Base-by-base conservation (phyloP, 2,113 vertebrate genomes). In the Atherinomorus stipes region DNA sequence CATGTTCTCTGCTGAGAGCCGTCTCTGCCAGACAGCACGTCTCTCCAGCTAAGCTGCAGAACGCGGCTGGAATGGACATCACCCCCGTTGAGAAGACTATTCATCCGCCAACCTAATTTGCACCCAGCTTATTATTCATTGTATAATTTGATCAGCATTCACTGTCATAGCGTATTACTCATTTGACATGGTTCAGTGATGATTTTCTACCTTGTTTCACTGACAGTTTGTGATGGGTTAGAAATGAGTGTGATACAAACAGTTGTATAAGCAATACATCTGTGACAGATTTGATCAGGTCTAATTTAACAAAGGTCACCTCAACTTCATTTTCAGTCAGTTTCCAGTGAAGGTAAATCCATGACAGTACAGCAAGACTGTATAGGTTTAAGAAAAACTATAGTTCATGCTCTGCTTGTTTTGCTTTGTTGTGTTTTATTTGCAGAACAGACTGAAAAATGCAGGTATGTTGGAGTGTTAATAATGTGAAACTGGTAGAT, bases 11-110 rank as follows among this genome's bases (percentile, higher is more conserved):
- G 61, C 86, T 87, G 80, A 83, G 83, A 83, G 78, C 82, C 71
- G 67, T 86, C 91, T 85, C 70, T 52, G 50, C 59, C 85, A 85
- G 81, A 80, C 81, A 76, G 40, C 80, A 78, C 78, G 86, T 79
- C 79, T 77, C 60, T 64, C 61, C 78, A 64, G 68, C 79, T 37
- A 74, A 80, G 73, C 81, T 85, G 69, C 40, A 9, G 28, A 79
- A 59, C 18, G 25, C 58, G 34, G 49, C 77, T 74, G 63, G 61
- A 76, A 63, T 45, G 58, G 70, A 80, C 80, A 70, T 69, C 74
- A 62, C 65, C 73, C 62, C 64, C 64, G 69, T 59, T 71, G 59
- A 85, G 86, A 71, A 76, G 15, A 16, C 31, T 64, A 56, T 88
- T 71, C 70, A 76, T 77, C 76, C 59, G 56, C 23, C 38, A 70